Base-by-base conservation (phyloP, 2,797 vertebrate species). In the Arvicola amphibius region DNA sequence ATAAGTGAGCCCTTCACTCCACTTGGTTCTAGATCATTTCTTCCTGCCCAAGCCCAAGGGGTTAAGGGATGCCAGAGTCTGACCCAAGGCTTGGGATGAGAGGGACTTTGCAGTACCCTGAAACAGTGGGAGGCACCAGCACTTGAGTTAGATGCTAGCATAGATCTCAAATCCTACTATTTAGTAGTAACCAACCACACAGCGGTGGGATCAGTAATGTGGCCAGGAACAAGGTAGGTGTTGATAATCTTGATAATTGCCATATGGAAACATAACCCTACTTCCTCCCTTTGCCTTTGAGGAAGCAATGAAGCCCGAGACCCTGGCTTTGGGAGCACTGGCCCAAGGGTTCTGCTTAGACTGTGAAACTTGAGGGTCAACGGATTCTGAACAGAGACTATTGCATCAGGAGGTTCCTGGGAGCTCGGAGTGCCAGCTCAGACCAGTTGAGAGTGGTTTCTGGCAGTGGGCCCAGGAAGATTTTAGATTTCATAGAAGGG, bases 371-470 rank as follows among this genome's bases (percentile, higher is more conserved):
- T 65, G 78, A 25, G 74, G 81, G 25, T 71, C 46, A 93, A 59
- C 12, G 40, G 92, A 94, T 86, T 48, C 85, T 79, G 48, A 79
- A 40, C 29, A 4, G 46, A 48, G 56, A 83, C 21, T 27, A 77
- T 12, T 67, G 34, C 69, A 48, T 25, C 11, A 71, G 73, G 37
- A 83, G 25, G 88, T 48, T 59, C 3, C 74, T 25, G 19, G 61
- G 73, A 93, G 51, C 48, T 88, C 48, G 9, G 77, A 23, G 61
- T 63, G 81, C 93, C 65, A 89, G 78, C 87, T 96, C 69, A 94
- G 74, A 92, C 92, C 65, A 87, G 95, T 86, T 79, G 86, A 95
- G 67, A 61, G 63, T 81, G 78, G 86, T 71, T 96, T 53, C 77
- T 94, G 96, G 96, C 79, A 87, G 51, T 9, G 40, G 76, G 40